Conservation (phyloP, 2,113 vertebrate genomes). For the Orthonyx spaldingii region DNA sequence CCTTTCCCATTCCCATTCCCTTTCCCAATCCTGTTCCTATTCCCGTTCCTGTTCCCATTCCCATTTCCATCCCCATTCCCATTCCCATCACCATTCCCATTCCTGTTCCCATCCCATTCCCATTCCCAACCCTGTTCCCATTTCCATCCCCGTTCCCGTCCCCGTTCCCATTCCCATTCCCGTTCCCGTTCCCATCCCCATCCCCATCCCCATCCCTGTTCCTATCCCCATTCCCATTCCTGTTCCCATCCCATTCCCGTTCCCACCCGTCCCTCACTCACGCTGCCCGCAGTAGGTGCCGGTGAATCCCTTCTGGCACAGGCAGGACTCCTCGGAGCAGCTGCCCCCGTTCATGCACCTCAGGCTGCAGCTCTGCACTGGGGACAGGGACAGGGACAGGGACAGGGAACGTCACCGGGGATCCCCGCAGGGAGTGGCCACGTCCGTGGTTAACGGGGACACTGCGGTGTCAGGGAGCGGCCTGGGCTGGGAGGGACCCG, state of each 20-base stretch:
- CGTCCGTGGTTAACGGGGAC: background rate
- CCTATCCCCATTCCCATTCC: background rate
- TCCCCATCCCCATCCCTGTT: fast-evolving
- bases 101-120: background rate
- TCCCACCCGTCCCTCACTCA: constrained; percentile 79
- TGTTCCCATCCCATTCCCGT: fast-evolving
- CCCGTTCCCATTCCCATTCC: background rate
- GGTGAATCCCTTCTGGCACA: constrained; percentile 84
- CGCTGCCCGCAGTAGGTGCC: constrained; percentile 89
- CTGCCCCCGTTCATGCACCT: constrained; percentile 90
- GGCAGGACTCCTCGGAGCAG: constrained; percentile 83
- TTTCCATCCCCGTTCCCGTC: fast-evolving
- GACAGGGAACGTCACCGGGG: background rate
- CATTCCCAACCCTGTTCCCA: fast-evolving
- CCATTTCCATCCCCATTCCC: background rate
- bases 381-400: background rate
- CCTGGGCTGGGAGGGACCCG: background rate
- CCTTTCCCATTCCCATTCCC: too few relatives aligned
- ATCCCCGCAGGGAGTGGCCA: fast-evolving
- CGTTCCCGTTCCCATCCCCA: fast-evolving
- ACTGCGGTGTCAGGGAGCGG: background rate
- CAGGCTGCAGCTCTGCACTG: constrained; percentile 84
- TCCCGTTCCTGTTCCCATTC: background rate
- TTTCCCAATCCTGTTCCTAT: background rate
- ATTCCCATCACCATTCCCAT: fast-evolving